A percentile compares a stretch with the other conserved stretches of the same genome.
Evolutionary conservation across 1,140 invertebrate species (phyloP).

Genomic region (Papilio xuthus): DNA sequence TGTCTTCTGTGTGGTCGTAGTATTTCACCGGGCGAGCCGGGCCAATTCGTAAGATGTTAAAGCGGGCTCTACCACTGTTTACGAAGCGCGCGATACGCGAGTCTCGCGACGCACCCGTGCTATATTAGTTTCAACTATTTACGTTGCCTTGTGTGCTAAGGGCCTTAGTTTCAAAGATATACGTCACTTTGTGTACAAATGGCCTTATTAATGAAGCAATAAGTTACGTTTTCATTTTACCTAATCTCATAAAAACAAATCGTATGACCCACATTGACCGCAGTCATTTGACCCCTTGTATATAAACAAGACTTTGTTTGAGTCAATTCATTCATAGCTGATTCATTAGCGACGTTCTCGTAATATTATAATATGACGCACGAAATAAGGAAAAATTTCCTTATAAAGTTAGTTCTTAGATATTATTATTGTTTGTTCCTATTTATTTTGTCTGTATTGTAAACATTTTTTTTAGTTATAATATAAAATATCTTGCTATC

Average conservation of each 20-base stretch:
- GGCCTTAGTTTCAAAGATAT: too few species aligned
- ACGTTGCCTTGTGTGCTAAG: too few species aligned
- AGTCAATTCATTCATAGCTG: slow-evolving; percentile 24
- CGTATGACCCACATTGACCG: slow-evolving; percentile 2
- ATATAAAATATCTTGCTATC: too few species aligned
- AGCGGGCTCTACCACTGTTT: too few species aligned
- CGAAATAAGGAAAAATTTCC: slow-evolving; percentile 12
- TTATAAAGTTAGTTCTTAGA: not conserved
- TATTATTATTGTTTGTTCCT: not conserved
- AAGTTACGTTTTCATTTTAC: not conserved
- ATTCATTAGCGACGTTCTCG: slow-evolving; percentile 18
- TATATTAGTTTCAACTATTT: too few species aligned
- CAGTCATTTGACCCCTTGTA: not conserved
- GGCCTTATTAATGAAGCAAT: not conserved
- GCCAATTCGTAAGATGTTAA: too few species aligned
- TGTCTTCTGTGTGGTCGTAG: too few species aligned
- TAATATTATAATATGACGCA: slow-evolving; percentile 6
- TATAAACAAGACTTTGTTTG: not conserved
- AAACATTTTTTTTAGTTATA: too few species aligned
- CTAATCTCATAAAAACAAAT: not conserved
- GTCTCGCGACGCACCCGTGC: too few species aligned
- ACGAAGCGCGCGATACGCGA: too few species aligned
- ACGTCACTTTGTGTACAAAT: too few species aligned
- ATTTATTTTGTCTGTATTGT: not conserved
- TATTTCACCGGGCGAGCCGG: too few species aligned